Conservation (phyloP, 2,113 vertebrate species). For the Chunga burmeisteri region DNA sequence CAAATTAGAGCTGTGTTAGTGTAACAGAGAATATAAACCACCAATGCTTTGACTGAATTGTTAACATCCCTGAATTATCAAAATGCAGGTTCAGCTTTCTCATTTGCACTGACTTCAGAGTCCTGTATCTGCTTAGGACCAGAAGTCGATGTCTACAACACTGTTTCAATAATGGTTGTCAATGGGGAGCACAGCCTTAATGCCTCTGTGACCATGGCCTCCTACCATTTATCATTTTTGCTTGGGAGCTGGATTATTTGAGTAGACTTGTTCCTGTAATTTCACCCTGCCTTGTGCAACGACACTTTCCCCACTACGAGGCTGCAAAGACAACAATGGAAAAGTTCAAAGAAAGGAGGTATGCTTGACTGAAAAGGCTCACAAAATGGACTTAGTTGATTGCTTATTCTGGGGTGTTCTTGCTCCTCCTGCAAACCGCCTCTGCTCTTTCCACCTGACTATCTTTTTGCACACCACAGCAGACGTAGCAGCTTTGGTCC, state of each 20-base stretch:
- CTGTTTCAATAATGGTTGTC: background rate
- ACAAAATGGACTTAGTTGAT: background rate
- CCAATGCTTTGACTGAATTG: background rate
- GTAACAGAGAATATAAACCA: background rate
- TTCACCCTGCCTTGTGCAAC: background rate
- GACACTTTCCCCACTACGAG: background rate
- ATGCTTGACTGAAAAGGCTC: background rate
- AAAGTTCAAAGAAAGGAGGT: background rate
- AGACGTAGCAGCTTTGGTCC: background rate
- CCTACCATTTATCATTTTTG: background rate
- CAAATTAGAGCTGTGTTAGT: background rate
- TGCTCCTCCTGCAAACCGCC: background rate
- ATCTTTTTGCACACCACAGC: background rate
- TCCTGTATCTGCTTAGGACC: background rate
- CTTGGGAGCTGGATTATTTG: background rate
- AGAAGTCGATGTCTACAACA: background rate
- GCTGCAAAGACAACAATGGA: background rate
- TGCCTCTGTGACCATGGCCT: background rate
- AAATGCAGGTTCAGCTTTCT: background rate
- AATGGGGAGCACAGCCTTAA: background rate
- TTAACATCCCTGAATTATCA: background rate
- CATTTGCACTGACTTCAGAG: background rate
- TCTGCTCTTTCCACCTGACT: background rate
- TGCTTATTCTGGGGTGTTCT: background rate
- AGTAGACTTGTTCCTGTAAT: background rate